Percentiles rank a stretch among this genome's conserved stretches.
Conservation (phyloP, 2,113 vertebrate species). For the Takifugu flavidus region DNA sequence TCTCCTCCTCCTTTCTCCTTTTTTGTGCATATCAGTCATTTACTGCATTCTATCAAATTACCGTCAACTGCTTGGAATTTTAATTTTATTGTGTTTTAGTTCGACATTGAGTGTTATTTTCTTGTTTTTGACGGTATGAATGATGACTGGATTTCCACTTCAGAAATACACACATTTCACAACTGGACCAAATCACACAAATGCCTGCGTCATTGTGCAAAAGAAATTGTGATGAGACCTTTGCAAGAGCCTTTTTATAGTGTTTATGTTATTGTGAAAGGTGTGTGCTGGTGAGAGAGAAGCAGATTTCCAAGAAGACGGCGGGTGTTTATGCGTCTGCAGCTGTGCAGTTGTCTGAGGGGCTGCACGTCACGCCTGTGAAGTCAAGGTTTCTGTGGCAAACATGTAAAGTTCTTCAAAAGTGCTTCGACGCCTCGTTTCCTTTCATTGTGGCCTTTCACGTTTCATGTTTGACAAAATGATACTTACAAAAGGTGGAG, state of each 20-base stretch:
- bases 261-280: conserved; percentile 49
- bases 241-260: background rate
- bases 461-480: background rate
- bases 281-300: conserved; percentile 17
- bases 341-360: conserved; percentile 50
- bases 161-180: conserved; percentile 34
- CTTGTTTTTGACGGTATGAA: background rate
- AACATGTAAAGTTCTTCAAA: too few relatives aligned
- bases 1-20: too few relatives aligned
- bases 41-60: too few relatives aligned
- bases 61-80: too few relatives aligned
- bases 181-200: conserved; percentile 14
- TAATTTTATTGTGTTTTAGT: too few relatives aligned
- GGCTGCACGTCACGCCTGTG: conserved; percentile 5
- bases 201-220: conserved; percentile 34
- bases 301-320: conserved; percentile 30
- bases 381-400: conserved; percentile 7
- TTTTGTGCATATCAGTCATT: too few relatives aligned
- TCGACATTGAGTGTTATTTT: background rate
- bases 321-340: conserved; percentile 57
- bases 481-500: background rate
- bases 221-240: conserved; percentile 20
- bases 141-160: conserved; percentile 1
- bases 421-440: too few relatives aligned
- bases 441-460: background rate